Evolutionary conservation across 2,797 vertebrate genomes (phyloP).

Genomic region (Psittacula derbiana): DNA sequence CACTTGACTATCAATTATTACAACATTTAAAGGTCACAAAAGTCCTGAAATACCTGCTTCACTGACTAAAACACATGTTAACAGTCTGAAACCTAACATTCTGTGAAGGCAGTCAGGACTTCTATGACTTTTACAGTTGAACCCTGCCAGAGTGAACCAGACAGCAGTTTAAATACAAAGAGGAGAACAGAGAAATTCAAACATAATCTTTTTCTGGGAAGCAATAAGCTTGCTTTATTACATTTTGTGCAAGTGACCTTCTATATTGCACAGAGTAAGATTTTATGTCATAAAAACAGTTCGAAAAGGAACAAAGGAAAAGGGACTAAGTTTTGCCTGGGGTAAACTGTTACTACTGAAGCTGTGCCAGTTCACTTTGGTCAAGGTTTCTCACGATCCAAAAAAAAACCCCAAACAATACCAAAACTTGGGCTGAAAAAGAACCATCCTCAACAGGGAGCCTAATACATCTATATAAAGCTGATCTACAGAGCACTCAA

Average conservation of each 20-base stretch:
- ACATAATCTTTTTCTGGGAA: slow-evolving; percentile 26
- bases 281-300: neutral
- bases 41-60: neutral
- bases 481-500: neutral
- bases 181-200: neutral
- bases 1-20: neutral
- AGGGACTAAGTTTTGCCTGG: neutral
- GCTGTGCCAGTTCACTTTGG: neutral
- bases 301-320: neutral
- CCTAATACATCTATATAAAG: neutral
- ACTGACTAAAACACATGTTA: neutral
- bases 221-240: slow-evolving; percentile 38
- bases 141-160: neutral
- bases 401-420: neutral
- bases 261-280: neutral
- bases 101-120: neutral
- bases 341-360: neutral
- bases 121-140: neutral
- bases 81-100: neutral
- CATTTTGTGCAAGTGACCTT: neutral
- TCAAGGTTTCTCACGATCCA: neutral
- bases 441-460: neutral
- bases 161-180: neutral
- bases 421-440: neutral
- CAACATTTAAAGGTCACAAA: neutral